Percentiles rank a stretch among this genome's conserved stretches.
phyloP scores from a whole-genome alignment of 2,888 invertebrate genomes.

The Perizoma affinitatum region DNA sequence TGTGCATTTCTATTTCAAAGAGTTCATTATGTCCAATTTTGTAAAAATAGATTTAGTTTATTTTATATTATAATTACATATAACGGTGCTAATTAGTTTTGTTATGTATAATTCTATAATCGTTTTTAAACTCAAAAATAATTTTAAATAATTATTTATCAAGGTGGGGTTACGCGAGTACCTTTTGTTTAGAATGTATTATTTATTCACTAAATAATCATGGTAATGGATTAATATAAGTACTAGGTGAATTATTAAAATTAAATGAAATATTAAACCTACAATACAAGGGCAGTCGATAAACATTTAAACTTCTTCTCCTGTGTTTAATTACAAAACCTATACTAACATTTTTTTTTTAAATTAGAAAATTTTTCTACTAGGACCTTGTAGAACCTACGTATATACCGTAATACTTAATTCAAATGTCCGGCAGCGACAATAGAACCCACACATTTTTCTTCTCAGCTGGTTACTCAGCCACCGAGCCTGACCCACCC shows the following conservation, averaged over 20 bases:
- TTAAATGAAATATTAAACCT: slow-evolving; percentile 23
- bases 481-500: too few relatives aligned
- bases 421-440: too few relatives aligned
- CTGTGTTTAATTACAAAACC: slow-evolving; percentile 33
- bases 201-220: slow-evolving; percentile 49
- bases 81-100: slow-evolving; percentile 68
- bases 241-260: slow-evolving; percentile 3
- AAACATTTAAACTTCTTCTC: slow-evolving; percentile 42
- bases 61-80: slow-evolving; percentile 47
- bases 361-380: neutral
- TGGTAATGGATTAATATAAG: slow-evolving; percentile 30
- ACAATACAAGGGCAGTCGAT: slow-evolving; percentile 41
- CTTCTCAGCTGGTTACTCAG: too few relatives aligned
- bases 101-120: slow-evolving; percentile 49
- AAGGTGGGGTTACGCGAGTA: slow-evolving; percentile 81
- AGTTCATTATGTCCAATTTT: slow-evolving; percentile 77
- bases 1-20: slow-evolving; percentile 72
- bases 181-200: slow-evolving; percentile 67
- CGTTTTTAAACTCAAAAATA: slow-evolving; percentile 48
- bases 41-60: slow-evolving; percentile 62
- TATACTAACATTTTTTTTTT: too few relatives aligned
- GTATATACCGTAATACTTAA: too few relatives aligned
- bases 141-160: slow-evolving; percentile 43
- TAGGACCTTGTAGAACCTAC: too few relatives aligned
- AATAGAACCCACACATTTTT: too few relatives aligned